Conservation (phyloP, 2,797 vertebrate species). For the Dicrostonyx torquatus region DNA sequence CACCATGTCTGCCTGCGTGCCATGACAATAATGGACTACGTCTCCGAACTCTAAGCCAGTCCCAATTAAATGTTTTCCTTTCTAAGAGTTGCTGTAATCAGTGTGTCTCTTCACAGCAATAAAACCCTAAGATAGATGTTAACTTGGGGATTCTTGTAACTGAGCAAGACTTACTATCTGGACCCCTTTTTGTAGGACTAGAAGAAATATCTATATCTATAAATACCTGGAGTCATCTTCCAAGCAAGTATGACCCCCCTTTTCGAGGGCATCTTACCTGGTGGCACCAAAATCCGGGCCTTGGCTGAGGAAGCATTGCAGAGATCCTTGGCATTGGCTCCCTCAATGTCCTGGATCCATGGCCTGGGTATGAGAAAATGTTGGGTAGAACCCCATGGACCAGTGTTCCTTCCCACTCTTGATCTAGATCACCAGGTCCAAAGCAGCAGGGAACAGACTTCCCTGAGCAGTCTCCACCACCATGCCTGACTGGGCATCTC, state of each 20-base stretch:
- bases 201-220: neutral
- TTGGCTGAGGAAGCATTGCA: slow-evolving; percentile 81
- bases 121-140: neutral
- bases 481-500: neutral
- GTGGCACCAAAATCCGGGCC: slow-evolving; percentile 73
- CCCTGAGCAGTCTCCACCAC: neutral
- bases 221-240: neutral
- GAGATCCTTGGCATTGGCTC: slow-evolving; percentile 85
- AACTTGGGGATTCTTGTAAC: neutral
- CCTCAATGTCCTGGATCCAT: slow-evolving; percentile 93
- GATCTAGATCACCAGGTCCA: neutral
- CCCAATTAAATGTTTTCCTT: neutral
- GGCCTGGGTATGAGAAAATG: slow-evolving; percentile 84
- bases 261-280: slow-evolving; percentile 77
- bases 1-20: neutral
- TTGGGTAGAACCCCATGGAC: neutral
- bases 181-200: neutral
- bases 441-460: neutral
- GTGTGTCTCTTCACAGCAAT: neutral
- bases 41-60: neutral
- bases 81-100: neutral
- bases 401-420: accelerated
- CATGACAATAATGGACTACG: neutral
- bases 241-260: neutral
- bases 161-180: neutral